Evolutionary conservation across 2,797 vertebrate species (phyloP), one percentile per base, ranked within the genome.

Genomic region (Coregonus suidteri): DNA sequence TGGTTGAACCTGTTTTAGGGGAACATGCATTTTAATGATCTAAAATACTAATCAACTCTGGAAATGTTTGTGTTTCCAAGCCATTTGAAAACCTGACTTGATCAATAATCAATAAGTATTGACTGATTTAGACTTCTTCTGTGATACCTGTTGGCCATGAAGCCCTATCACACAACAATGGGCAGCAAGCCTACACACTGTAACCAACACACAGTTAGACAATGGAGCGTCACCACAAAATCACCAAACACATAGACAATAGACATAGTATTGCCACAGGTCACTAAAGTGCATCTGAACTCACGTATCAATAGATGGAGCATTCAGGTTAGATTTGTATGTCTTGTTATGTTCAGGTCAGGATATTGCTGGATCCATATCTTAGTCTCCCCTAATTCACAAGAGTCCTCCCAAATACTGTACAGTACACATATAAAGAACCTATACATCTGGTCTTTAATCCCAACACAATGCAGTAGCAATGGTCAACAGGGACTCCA

Each of bases 11-110:
- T 54, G 53, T 54, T 71, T 72, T 56, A 53, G 81, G 75, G 81
- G 88, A 7, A 30, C 41, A 83, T 72, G 64, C 75, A 85, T 76
- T 83, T 79, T 82, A 87, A 89, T 87, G 81, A 86, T 75, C 4
- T 81, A 83, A 66, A 70, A 84, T 84, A 68, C 84, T 86, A 80
- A 53, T 25, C 77, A 82, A 80, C 75, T 9, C 41, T 41, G 9
- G 9, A 47, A 9, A 11, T 47, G 9, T 47, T 47, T 47, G 41
- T 47, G 41, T 41, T 47, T 47, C 41, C 9, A 47, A 47, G 64
- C 9, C 20, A 3, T 16, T 6, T 47, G 0, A 47, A 37, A 18
- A 16, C 6, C 3, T 41, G 6, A 14, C 37, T 11, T 47, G 69
- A 51, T 71, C n/a, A 20, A 52, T 20, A 51, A 13, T 20, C 16